These are phyloP conservation scores for Euura saliciscinereae DNA, from an alignment of 1,140 invertebrate genomes.

Conservation along the genomic window DNA sequence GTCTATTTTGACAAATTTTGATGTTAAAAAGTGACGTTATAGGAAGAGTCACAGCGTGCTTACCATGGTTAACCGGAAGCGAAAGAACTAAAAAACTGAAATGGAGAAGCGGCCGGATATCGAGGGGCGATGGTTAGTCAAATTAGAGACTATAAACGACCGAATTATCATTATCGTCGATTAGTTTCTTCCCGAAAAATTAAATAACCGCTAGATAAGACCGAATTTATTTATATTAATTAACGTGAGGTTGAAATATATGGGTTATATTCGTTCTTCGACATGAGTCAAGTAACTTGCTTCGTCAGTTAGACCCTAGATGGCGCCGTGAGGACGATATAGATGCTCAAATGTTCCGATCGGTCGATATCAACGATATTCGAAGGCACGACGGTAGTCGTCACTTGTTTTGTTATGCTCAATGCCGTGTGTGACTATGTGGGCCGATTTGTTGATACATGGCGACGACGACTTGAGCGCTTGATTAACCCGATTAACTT, in stretches of 20 bases:
- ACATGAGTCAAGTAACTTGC: too few relatives aligned
- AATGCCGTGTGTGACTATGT: background rate
- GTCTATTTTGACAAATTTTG: background rate
- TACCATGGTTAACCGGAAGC: conserved; percentile 44
- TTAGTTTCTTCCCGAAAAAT: background rate
- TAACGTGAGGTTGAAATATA: too few relatives aligned
- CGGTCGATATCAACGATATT: background rate
- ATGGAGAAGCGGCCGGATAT: conserved; percentile 47
- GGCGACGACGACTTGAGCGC: background rate
- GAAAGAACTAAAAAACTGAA: conserved; percentile 28
- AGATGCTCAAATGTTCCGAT: too few relatives aligned
- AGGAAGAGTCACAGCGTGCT: conserved; percentile 21
- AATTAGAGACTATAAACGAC: background rate
- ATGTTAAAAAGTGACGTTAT: background rate
- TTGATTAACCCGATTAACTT: too few relatives aligned
- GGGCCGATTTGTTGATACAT: background rate
- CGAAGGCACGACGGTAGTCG: background rate
- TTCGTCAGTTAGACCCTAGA: background rate
- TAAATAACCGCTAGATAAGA: background rate
- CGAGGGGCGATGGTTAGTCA: conserved; percentile 38
- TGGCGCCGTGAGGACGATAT: background rate
- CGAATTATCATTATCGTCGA: background rate
- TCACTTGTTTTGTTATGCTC: background rate
- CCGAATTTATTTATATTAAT: background rate
- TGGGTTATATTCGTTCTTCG: too few relatives aligned